phyloP scores from a whole-genome alignment of 2,888 invertebrate genomes.

The Bhutanitis thaidina region DNA sequence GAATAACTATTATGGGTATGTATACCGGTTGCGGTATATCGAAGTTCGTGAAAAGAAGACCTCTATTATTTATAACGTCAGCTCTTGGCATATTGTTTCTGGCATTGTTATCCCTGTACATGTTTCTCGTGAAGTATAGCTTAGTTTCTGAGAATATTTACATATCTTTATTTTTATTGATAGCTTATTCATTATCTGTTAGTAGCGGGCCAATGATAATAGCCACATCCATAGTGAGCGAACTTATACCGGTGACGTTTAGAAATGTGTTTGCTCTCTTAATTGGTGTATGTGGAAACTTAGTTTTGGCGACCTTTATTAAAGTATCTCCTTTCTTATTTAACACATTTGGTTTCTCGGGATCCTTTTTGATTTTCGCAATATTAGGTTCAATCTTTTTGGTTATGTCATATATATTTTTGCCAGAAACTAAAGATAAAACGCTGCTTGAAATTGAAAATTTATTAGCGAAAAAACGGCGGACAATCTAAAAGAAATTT shows the following conservation, averaged over 20 bases:
- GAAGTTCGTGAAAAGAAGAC: slow-evolving; percentile 39
- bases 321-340: slow-evolving; percentile 22
- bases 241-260: slow-evolving; percentile 22
- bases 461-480: not conserved
- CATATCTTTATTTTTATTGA: slow-evolving; percentile 37
- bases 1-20: slow-evolving; percentile 41
- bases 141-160: slow-evolving; percentile 28
- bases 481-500: no score
- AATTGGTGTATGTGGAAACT: not conserved
- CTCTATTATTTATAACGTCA: slow-evolving; percentile 29
- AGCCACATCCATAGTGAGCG: slow-evolving; percentile 42
- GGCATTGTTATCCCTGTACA: slow-evolving; percentile 24
- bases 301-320: slow-evolving; percentile 11
- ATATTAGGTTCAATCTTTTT: slow-evolving; percentile 18
- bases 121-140: slow-evolving; percentile 23
- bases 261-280: slow-evolving; percentile 14
- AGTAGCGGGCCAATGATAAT: slow-evolving; percentile 56
- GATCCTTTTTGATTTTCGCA: slow-evolving; percentile 29
- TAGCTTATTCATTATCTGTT: slow-evolving; percentile 45
- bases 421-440: slow-evolving; percentile 35
- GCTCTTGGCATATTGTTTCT: slow-evolving; percentile 23
- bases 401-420: slow-evolving; percentile 22
- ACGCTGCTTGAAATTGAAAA: slow-evolving; percentile 32
- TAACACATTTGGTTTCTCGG: slow-evolving; percentile 24
- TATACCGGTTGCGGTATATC: slow-evolving; percentile 47